Conservation (phyloP, 1,140 invertebrate species). For the Hylaeus anthracinus region DNA sequence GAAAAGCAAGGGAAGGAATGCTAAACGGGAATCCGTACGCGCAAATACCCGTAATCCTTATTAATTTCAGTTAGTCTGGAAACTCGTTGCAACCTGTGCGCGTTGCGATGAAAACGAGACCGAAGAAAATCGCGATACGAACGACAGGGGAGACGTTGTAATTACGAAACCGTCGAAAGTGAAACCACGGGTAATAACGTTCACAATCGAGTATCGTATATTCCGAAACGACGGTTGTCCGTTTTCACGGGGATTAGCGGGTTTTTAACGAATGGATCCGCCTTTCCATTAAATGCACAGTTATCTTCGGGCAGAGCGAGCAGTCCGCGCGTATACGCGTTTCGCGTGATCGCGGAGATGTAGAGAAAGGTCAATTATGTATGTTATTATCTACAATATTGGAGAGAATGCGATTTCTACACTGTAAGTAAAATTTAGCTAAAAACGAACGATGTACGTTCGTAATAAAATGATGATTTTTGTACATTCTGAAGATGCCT, state of each 20-base stretch:
- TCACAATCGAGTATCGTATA: neutral
- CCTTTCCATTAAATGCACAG: neutral
- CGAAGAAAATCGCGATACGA: neutral
- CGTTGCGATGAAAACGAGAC: neutral
- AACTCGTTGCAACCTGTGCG: neutral
- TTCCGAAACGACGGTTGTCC: neutral
- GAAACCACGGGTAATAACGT: neutral
- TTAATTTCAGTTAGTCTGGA: neutral
- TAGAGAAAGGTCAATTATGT: neutral
- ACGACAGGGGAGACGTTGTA: too few species aligned
- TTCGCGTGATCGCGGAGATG: neutral
- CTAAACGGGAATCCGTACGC: neutral
- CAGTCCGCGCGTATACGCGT: too few species aligned
- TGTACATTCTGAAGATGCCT: neutral
- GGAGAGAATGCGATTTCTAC: neutral
- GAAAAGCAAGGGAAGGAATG: neutral
- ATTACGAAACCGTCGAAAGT: neutral
- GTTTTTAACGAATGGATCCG: neutral
- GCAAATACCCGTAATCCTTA: neutral
- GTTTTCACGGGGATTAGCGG: neutral
- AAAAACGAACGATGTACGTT: neutral
- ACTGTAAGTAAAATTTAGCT: neutral
- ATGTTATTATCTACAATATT: neutral
- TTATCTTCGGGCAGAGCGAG: neutral
- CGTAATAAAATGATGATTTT: neutral